Base-by-base conservation (phyloP, 2,888 invertebrate genomes). In the Odontocerum albicorne region DNA sequence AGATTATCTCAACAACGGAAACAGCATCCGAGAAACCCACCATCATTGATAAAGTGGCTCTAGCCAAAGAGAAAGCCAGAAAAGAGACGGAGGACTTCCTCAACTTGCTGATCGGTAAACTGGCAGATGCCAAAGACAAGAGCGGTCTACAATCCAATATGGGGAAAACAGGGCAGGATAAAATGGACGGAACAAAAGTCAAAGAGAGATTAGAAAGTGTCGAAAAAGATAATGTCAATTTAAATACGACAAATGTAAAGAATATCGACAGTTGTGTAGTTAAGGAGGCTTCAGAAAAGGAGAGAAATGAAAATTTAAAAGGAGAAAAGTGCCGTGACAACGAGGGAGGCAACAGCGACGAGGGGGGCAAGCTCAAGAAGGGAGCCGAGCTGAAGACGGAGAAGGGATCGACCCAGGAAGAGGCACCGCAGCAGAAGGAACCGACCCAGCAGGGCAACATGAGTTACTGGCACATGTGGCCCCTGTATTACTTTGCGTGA, bases 401-500 rank as follows among this genome's bases (percentile, higher is more conserved):
- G 35, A 27, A 32, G 27, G 6, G 27, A 27, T 10, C 6, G 46
- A 19, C 33, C 35, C 8, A 39, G 21, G 21, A 57, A 12, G 27
- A 47, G 1, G 13, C 20, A 7, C 2, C 32, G 42, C 47, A 42
- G 15, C 15, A 42, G n/a, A 40, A 52, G 33, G 32, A 22, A 39
- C 12, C 15, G 6, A 31, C 16, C 13, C 1, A 12, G 2, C 44
- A 27, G 44, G 4, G 16, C 22, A 57, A 46, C 35, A 22, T 33
- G 16, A 49, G 45, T 17, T 60, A 60, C 31, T 60, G 60, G 60
- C 35, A 38, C 4, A 55, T 58, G 2, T 60, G 60, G 60, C 60
- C 60, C 2, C 17, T 60, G 39, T 60, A 60, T 22, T 60, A 60
- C 21, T 60, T 60, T 44, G 57, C 60, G 21, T 60, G 56, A 55